These are phyloP conservation scores for Sialis lutaria DNA, from an alignment of 2,888 invertebrate species.

Conservation along the genomic window DNA sequence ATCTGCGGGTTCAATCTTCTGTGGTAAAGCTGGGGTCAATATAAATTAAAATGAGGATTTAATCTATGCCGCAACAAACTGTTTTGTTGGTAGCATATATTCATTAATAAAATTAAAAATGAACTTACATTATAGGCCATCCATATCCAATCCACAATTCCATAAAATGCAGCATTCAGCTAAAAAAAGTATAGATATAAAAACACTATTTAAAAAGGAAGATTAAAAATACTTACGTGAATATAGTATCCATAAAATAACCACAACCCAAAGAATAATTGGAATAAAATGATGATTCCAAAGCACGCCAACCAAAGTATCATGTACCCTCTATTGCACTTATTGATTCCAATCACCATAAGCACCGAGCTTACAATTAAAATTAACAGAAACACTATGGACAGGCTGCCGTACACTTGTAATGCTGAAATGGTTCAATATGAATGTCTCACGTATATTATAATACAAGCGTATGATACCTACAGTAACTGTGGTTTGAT, in stretches of 20 bases:
- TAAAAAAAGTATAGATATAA: not conserved
- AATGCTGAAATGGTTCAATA: conserved; percentile 38
- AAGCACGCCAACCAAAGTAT: conserved; percentile 63
- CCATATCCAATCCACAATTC: conserved; percentile 58
- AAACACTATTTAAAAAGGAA: not conserved
- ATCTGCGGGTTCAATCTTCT: no score
- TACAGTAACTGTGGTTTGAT: conserved; percentile 60
- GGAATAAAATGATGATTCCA: conserved; percentile 53
- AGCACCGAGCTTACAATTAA: conserved; percentile 37
- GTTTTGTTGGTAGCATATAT: no score
- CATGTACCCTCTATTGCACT: conserved; percentile 61
- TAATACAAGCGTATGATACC: conserved; percentile 21
- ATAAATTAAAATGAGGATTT: no score
- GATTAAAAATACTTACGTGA: conserved; percentile 46
- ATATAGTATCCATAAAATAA: conserved; percentile 78
- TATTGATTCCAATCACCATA: conserved; percentile 43
- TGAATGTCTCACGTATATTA: not conserved
- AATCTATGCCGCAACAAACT: no score
- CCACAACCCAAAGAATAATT: conserved; percentile 69
- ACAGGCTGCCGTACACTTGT: conserved; percentile 47
- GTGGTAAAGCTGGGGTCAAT: no score
- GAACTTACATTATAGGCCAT: conserved; percentile 69
- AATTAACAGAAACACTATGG: conserved; percentile 37
- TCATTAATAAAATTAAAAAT: not conserved
- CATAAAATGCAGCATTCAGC: conserved; percentile 3